Conservation (phyloP, 2,797 vertebrate genomes). For the Pipistrellus kuhlii region DNA sequence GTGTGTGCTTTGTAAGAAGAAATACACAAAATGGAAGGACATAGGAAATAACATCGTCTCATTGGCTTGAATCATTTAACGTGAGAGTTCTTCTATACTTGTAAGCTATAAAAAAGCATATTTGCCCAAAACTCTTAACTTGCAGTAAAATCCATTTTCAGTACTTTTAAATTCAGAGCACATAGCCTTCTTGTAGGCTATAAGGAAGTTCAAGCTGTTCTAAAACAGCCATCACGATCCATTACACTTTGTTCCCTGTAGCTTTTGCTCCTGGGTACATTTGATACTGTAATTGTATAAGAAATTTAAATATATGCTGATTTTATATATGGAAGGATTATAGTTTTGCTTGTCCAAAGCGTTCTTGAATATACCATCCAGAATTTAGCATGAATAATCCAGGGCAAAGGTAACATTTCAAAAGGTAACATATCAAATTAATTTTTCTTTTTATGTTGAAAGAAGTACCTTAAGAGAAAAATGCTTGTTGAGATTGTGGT, state of each 20-base stretch:
- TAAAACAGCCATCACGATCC: constrained; percentile 94
- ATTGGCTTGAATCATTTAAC: constrained; percentile 69
- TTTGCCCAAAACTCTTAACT: constrained; percentile 76
- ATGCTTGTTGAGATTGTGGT: constrained; percentile 51
- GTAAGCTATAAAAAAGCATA: constrained; percentile 82
- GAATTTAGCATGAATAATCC: not conserved
- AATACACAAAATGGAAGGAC: constrained; percentile 49
- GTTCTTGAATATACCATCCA: constrained; percentile 24
- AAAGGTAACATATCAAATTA: constrained; percentile 12
- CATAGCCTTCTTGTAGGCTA: constrained; percentile 90
- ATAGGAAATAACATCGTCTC: constrained; percentile 60
- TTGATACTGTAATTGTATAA: constrained; percentile 82
- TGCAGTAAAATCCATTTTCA: constrained; percentile 86
- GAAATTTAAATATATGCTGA: constrained; percentile 67
- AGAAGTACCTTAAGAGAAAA: constrained; percentile 48
- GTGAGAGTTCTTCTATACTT: constrained; percentile 72
- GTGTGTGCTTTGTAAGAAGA: constrained; percentile 54
- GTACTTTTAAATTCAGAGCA: constrained; percentile 92
- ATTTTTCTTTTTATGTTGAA: constrained; percentile 24
- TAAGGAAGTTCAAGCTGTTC: constrained; percentile 93
- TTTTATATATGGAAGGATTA: constrained; percentile 41
- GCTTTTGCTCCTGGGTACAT: constrained; percentile 91
- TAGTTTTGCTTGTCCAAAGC: constrained; percentile 52
- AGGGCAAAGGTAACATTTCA: constrained; percentile 57
- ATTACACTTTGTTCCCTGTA: constrained; percentile 93